Evolutionary conservation across 2,113 vertebrate genomes (phyloP), one percentile per base, ranked within the genome.

Genomic region (Semnornis frantzii): DNA sequence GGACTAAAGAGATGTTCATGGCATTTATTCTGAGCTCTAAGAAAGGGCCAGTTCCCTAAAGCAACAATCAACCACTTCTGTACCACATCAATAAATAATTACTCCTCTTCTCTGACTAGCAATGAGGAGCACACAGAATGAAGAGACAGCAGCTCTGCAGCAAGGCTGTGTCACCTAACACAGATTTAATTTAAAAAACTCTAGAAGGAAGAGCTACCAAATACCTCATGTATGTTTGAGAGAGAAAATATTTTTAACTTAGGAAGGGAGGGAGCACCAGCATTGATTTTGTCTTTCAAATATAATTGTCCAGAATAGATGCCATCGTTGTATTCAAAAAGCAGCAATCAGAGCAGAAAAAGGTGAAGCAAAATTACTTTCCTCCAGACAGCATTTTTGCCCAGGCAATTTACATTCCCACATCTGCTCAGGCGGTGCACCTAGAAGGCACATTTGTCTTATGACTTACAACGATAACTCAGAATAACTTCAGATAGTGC

Each of bases 231-330:
- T 79, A 88, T 12, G 12, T 57, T 12, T 69, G 24, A 84, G 34
- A 48, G 7, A 71, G 3, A 90, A 83, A 62, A 6, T 71, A 39
- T 59, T 82, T 93, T 74, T 62, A 83, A 72, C 30, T 33, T 54
- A 8, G 18, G 23, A 76, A 50, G 9, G 7, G 10, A 5, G 7
- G 14, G 10, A 5, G 4, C 23, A 15, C 39, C n/a, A 64, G 72
- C 57, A 64, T 30, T 80, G 72, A 76, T 58, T 95, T 95, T 71
- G 27, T 81, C 57, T 80, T 89, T 91, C 70, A 52, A 69, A 79
- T 2, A 18, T 62, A 39, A 15, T 79, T 90, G 66, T 74, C 72
- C 34, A 78, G 63, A 75, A 62, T 31, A 87, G 37, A 54, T 82
- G 39, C 59, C 30, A 59, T 55, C 84, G 18, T 34, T 85, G 31